A percentile compares a stretch with the other conserved stretches of the same genome.
Evolutionary conservation across 92 coral and sea anemone species (phyloP).

Genomic region (Epizoanthus rinbou): DNA sequence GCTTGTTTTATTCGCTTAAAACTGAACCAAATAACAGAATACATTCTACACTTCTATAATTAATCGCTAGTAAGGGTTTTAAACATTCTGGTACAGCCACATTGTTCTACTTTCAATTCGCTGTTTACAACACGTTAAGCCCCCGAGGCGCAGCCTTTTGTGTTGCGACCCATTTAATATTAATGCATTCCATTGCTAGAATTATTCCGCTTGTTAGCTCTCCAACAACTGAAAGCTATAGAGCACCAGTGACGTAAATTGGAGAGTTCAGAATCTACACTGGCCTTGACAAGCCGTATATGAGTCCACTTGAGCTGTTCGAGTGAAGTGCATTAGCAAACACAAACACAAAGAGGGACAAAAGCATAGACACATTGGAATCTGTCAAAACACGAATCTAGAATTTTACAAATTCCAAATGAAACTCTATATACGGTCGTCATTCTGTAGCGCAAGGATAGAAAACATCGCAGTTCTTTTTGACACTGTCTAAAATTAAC

Average conservation of each 20-base stretch:
- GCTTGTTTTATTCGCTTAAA: not conserved
- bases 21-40: not conserved
- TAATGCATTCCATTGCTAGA: slow-evolving; percentile 7
- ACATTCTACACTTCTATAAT: not conserved
- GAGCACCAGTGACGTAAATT: slow-evolving; percentile 1
- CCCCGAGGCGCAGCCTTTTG: slow-evolving; percentile 27
- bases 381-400: slow-evolving; percentile 26
- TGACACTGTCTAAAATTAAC: too few species aligned
- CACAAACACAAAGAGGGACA: not conserved
- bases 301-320: slow-evolving; percentile 2
- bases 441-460: not conserved
- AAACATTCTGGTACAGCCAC: slow-evolving; percentile 2
- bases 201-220: slow-evolving; percentile 10
- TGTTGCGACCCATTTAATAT: slow-evolving; percentile 13
- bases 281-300: not conserved
- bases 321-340: not conserved
- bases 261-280: not conserved
- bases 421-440: slow-evolving; percentile 17
- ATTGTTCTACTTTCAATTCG: slow-evolving; percentile 28
- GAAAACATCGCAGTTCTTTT: not conserved
- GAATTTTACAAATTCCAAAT: not conserved
- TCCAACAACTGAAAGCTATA: not conserved
- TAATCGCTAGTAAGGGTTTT: not conserved
- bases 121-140: not conserved
- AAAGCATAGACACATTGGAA: not conserved